These are phyloP conservation scores for Camponotus vicinus DNA, from an alignment of 1,140 invertebrate species.

Conservation along the genomic window DNA sequence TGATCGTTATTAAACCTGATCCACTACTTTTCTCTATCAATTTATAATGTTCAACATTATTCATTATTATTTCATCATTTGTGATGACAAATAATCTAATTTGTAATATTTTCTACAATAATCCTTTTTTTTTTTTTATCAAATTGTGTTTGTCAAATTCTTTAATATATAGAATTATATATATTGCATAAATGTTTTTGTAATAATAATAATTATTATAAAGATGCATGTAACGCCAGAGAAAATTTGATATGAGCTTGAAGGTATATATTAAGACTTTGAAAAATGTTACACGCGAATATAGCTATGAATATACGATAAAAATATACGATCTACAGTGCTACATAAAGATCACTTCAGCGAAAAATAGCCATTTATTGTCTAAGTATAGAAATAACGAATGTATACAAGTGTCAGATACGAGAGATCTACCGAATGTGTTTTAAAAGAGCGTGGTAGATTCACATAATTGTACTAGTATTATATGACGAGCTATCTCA, in stretches of 20 bases:
- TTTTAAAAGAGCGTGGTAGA: constrained; percentile 71
- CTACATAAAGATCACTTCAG: constrained; percentile 37
- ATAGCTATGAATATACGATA: neutral
- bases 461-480: constrained; percentile 56
- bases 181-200: neutral
- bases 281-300: neutral
- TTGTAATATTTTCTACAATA: neutral
- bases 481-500: constrained; percentile 32
- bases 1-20: constrained; percentile 39
- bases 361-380: constrained; percentile 35
- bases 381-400: constrained; percentile 61
- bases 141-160: too few species aligned
- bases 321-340: neutral
- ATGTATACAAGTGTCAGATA: constrained; percentile 67
- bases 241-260: neutral
- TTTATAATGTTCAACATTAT: constrained; percentile 1
- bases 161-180: neutral
- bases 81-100: neutral
- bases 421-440: constrained; percentile 77
- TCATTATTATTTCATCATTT: neutral
- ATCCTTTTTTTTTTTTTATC: neutral
- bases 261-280: neutral
- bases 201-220: neutral
- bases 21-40: neutral
- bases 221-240: neutral